A percentile compares a stretch with the other conserved stretches of the same genome.
phyloP scores from a whole-genome alignment of 2,888 invertebrate species.

The Perdita meconis region DNA sequence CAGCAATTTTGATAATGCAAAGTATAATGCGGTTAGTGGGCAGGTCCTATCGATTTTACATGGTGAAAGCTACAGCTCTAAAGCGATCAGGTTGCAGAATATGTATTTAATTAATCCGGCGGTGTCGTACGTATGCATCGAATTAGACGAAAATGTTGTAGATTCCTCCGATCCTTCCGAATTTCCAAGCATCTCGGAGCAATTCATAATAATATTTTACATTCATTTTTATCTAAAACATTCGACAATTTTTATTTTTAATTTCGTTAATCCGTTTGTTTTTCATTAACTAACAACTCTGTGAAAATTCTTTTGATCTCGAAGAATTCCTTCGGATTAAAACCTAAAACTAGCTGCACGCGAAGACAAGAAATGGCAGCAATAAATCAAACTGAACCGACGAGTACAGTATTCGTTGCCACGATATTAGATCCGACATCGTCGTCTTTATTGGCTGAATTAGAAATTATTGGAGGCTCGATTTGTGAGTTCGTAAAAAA shows the following conservation, averaged over 20 bases:
- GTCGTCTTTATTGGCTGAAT: slow-evolving; percentile 53
- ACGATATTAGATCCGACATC: slow-evolving; percentile 28
- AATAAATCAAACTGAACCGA: slow-evolving; percentile 17
- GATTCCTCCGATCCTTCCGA: not conserved
- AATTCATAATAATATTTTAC: too few species aligned
- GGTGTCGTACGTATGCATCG: not conserved
- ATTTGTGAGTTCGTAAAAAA: slow-evolving; percentile 13
- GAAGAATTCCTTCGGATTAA: not conserved
- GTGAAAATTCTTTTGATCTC: not conserved
- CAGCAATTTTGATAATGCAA: slow-evolving; percentile 54
- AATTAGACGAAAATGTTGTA: not conserved
- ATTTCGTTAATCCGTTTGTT: too few species aligned
- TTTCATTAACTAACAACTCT: too few species aligned
- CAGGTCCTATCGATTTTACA: slow-evolving; percentile 48
- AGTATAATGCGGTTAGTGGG: slow-evolving; percentile 47
- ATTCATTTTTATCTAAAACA: too few species aligned
- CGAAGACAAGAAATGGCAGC: not conserved
- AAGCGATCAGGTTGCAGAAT: slow-evolving; percentile 19
- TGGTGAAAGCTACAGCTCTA: slow-evolving; percentile 26
- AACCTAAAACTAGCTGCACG: not conserved
- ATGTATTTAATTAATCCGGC: slow-evolving; percentile 37
- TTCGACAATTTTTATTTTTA: too few species aligned
- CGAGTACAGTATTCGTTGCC: not conserved
- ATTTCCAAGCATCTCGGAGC: too few species aligned
- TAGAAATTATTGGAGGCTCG: slow-evolving; percentile 48